Base-by-base conservation (phyloP, 2,797 vertebrate species). In the Pachyuromys duprasi region DNA sequence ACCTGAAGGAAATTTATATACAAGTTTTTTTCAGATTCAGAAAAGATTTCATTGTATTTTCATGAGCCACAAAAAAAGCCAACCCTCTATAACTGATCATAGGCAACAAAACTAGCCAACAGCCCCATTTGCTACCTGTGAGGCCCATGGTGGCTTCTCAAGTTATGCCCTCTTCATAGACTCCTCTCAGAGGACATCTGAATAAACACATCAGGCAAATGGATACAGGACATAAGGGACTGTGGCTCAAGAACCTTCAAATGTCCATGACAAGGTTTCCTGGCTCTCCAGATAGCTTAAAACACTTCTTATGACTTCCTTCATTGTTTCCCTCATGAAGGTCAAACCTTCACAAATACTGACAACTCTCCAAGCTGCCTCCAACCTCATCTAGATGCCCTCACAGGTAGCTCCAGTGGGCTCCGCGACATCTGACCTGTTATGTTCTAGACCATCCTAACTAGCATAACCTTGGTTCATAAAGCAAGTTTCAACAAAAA, bases 401-500 rank as follows among this genome's bases (percentile, higher is more conserved):
- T 90, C n/a, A 9, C 0, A 26, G 39, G 39, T 72, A 65, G 11
- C 33, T 60, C 42, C 22, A 17, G 18, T 24, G 36, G 22, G 39
- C 5, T 26, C 13, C 5, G 26, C 13, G 28, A 80, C 2, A 57
- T 11, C 42, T 81, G 62, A 89, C 3, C 20, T 65, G 60, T 88
- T 60, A 11, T 63, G 55, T 78, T 45, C 67, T 92, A 89, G 11
- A 79, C 13, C 33, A 79, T 17, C 18, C 55, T 78, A 20, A 78
- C 33, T 78, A 94, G 63, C 22, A 88, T 8, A 79, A 36, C 18
- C 45, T 89, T 72, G 33, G 39, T 78, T 76, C 65, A 88, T 31
- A 86, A 65, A 86, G 83, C 62, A 89, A 93, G 83, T 24, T 94
- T 20, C 57, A 89, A 65, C 14, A 91, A 87, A 2, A 55, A 20